Conservation (phyloP, 2,113 vertebrate genomes). For the Larimichthys crocea region DNA sequence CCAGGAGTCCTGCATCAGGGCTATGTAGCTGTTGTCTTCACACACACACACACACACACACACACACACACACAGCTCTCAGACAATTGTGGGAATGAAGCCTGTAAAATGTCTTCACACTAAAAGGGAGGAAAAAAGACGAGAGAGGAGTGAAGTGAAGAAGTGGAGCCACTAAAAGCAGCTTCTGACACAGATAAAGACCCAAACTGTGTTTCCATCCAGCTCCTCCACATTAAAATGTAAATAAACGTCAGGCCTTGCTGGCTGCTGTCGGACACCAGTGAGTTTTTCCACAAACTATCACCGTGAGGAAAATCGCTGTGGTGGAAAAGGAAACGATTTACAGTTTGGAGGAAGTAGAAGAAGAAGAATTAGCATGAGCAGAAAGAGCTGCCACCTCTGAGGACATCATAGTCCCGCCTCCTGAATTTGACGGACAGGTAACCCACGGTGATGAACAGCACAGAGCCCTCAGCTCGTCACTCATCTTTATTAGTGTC, state of each 20-base stretch:
- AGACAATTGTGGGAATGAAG: conserved; percentile 1
- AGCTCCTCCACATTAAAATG: conserved; percentile 2
- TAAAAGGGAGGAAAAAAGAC: neutral
- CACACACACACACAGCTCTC: neutral
- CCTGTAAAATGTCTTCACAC: neutral
- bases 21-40: too few species aligned
- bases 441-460: too few species aligned
- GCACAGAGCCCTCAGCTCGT: too few species aligned
- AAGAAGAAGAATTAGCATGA: neutral
- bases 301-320: neutral
- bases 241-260: conserved; percentile 8
- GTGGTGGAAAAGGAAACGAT: neutral
- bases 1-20: neutral
- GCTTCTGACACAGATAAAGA: neutral
- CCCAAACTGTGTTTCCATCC: conserved; percentile 14
- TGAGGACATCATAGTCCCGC: too few species aligned
- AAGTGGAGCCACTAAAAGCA: neutral
- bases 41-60: too few species aligned
- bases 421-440: too few species aligned
- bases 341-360: too few species aligned
- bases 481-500: too few species aligned
- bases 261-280: neutral
- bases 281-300: neutral
- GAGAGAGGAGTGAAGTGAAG: neutral
- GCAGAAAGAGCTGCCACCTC: too few species aligned